Percentiles rank a stretch among this genome's conserved stretches.
phyloP scores from a whole-genome alignment of 1,140 invertebrate species.

The Philotrypesis tridentata region DNA sequence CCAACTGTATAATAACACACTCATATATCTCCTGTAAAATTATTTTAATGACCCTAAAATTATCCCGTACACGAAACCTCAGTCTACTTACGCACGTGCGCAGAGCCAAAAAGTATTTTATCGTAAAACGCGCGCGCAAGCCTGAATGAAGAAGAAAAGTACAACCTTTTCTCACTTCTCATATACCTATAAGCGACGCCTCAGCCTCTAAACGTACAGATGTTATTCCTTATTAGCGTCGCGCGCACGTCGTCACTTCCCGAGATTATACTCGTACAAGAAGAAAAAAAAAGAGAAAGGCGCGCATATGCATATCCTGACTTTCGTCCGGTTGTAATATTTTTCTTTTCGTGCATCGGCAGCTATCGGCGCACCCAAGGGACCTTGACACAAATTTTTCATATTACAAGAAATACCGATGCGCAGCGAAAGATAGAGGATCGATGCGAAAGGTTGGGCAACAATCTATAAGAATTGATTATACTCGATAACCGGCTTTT shows the following conservation, averaged over 20 bases:
- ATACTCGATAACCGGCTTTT: no score
- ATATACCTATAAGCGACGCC: no score
- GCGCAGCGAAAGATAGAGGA: background rate
- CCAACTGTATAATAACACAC: no score
- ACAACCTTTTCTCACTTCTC: background rate
- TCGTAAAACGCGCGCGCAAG: no score
- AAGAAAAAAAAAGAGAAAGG: background rate
- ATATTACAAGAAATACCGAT: background rate
- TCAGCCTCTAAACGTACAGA: no score
- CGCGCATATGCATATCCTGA: background rate
- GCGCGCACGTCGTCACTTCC: background rate
- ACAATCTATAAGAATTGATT: background rate
- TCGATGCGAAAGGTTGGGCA: background rate
- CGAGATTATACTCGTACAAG: background rate
- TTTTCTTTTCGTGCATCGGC: background rate
- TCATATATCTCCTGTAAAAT: no score
- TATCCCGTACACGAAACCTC: background rate
- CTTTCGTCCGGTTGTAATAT: conserved; percentile 23
- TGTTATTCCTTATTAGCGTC: background rate
- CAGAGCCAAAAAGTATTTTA: background rate
- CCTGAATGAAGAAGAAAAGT: background rate
- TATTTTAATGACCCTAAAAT: background rate
- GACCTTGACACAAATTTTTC: conserved; percentile 39
- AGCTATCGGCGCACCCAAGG: background rate
- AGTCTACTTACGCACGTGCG: background rate